phyloP scores from a whole-genome alignment of 2,888 invertebrate genomes.

The Ochlodes sylvanus region DNA sequence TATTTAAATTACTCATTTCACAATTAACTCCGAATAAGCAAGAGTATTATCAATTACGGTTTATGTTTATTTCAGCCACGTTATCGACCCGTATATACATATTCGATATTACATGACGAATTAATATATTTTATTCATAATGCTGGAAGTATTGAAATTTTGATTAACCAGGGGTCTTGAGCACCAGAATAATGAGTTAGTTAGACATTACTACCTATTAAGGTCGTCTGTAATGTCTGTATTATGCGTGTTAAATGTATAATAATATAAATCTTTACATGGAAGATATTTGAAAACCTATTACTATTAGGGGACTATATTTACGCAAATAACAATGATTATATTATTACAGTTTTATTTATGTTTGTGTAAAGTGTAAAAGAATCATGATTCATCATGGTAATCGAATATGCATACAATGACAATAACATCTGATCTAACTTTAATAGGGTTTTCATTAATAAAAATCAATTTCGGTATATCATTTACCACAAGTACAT shows the following conservation, averaged over 20 bases:
- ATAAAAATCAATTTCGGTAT: conserved; percentile 17
- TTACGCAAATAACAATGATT: too few relatives aligned
- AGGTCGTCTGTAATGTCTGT: too few relatives aligned
- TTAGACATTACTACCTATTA: too few relatives aligned
- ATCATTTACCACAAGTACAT: conserved; percentile 15
- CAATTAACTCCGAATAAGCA: neutral
- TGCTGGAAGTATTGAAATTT: too few relatives aligned
- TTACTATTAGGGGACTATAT: too few relatives aligned
- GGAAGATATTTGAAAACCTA: too few relatives aligned
- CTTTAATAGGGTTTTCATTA: neutral
- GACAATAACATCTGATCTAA: neutral
- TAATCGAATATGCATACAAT: neutral
- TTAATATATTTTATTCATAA: neutral
- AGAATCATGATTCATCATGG: neutral
- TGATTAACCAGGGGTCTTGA: too few relatives aligned
- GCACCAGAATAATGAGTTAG: too few relatives aligned
- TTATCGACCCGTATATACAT: neutral
- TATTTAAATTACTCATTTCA: neutral
- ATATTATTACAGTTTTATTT: too few relatives aligned
- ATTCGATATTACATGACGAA: neutral
- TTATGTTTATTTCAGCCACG: neutral
- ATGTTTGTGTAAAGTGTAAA: too few relatives aligned
- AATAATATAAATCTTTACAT: too few relatives aligned
- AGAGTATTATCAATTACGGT: neutral
- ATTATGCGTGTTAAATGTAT: too few relatives aligned